These are phyloP conservation scores for Equus przewalskii DNA, from an alignment of 2,113 vertebrate species.

Conservation along the genomic window DNA sequence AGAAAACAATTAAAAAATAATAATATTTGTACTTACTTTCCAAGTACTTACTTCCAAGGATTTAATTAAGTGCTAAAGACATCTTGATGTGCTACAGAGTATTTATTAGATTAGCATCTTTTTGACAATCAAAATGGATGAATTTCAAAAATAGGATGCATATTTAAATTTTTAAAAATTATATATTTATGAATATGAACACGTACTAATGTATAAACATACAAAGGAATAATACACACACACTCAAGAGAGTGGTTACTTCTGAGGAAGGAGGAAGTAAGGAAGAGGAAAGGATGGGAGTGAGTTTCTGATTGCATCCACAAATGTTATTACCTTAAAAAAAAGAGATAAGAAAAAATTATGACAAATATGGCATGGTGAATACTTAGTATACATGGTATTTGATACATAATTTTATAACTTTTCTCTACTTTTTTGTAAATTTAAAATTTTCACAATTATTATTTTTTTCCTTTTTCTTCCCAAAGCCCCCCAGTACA, in stretches of 20 bases:
- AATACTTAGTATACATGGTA: not conserved
- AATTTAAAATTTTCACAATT: constrained; percentile 19
- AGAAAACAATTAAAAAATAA: not conserved
- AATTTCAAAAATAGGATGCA: not conserved
- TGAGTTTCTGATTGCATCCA: not conserved
- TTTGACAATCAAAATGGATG: not conserved
- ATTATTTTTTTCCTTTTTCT: not conserved
- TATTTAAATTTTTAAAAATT: not conserved
- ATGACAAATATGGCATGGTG: not conserved
- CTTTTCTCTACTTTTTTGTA: not conserved
- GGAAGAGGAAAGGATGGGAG: not conserved
- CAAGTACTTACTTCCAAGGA: constrained; percentile 38
- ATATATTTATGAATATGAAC: not conserved
- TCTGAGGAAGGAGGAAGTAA: not conserved
- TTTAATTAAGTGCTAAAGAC: constrained; percentile 4
- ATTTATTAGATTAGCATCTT: not conserved
- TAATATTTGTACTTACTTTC: constrained; percentile 31
- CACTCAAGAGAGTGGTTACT: not conserved
- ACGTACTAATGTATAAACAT: not conserved
- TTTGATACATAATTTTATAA: not conserved
- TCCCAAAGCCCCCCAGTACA: too few relatives aligned
- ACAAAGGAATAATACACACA: not conserved
- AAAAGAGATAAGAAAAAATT: not conserved
- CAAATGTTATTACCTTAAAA: not conserved
- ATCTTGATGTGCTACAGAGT: not conserved